Evolutionary conservation across 2,888 invertebrate species (phyloP).

Genomic region (Dioctria rufipes): DNA sequence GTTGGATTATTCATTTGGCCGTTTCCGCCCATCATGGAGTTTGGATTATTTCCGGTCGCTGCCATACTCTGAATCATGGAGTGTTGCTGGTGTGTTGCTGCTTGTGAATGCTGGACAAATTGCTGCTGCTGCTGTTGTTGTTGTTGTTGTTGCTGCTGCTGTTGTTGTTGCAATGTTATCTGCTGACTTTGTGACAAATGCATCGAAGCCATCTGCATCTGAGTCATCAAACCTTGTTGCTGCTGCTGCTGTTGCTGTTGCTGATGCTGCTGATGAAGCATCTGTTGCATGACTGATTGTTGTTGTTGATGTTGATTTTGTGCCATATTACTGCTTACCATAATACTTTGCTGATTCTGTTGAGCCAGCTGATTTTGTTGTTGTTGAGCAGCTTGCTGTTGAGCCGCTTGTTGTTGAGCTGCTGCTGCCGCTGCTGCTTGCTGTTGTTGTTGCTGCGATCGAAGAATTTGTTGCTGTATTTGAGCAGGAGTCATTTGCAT

Average conservation of each 20-base stretch:
- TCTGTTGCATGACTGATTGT: slow-evolving; percentile 66
- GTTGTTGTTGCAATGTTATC: slow-evolving; percentile 74
- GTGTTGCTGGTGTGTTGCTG: slow-evolving; percentile 69
- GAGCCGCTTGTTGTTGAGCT: slow-evolving; percentile 67
- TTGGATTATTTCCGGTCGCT: slow-evolving; percentile 55
- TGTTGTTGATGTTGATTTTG: slow-evolving; percentile 57
- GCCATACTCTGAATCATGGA: slow-evolving; percentile 66
- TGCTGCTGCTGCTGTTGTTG: slow-evolving; percentile 66
- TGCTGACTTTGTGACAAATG: slow-evolving; percentile 82
- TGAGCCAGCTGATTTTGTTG: slow-evolving; percentile 64
- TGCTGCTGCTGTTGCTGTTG: slow-evolving; percentile 60
- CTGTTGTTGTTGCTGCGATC: slow-evolving; percentile 72
- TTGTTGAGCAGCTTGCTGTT: slow-evolving; percentile 66
- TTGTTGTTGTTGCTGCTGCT: slow-evolving; percentile 65
- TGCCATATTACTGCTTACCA: slow-evolving; percentile 62
- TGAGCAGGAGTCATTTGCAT: slow-evolving; percentile 72
- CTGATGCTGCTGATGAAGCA: slow-evolving; percentile 66
- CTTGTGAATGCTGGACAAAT: slow-evolving; percentile 67
- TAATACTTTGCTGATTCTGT: slow-evolving; percentile 67
- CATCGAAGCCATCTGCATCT: slow-evolving; percentile 77
- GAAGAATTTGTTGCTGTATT: slow-evolving; percentile 73
- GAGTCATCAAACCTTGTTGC: slow-evolving; percentile 66
- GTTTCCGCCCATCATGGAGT: slow-evolving; percentile 43
- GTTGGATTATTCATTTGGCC: slow-evolving; percentile 49
- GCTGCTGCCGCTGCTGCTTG: slow-evolving; percentile 71